phyloP scores from a whole-genome alignment of 2,888 invertebrate species.

The Scrobipalpa atriplicella region DNA sequence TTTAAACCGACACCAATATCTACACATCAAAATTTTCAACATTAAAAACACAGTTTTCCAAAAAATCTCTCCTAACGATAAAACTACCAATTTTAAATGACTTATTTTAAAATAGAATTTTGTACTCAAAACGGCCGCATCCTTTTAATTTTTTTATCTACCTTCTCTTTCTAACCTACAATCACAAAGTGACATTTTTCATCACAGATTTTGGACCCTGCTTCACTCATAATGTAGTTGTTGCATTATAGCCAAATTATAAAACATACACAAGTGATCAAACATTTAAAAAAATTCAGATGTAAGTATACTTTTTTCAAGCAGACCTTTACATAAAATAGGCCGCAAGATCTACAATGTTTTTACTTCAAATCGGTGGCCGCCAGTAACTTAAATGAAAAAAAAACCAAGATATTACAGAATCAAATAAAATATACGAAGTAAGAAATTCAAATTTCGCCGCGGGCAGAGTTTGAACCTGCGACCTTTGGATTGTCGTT shows the following conservation, averaged over 20 bases:
- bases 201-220: constrained; percentile 78
- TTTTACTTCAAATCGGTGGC: no score
- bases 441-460: no score
- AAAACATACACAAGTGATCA: no score
- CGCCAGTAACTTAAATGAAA: no score
- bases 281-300: no score
- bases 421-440: no score
- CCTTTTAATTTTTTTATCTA: constrained; percentile 26
- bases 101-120: constrained; percentile 62
- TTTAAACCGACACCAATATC: constrained; percentile 9
- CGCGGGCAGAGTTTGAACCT: no score
- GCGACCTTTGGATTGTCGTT: no score
- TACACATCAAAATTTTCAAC: constrained; percentile 33
- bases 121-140: constrained; percentile 72
- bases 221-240: constrained; percentile 50
- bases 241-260: constrained; percentile 32
- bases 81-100: constrained; percentile 39
- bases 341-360: no score
- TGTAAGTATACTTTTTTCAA: no score
- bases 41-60: constrained; percentile 45
- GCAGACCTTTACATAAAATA: no score
- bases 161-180: constrained; percentile 52
- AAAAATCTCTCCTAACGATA: constrained; percentile 44
- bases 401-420: no score
- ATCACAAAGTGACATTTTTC: constrained; percentile 70